Base-by-base conservation (phyloP, 2,113 vertebrate species). In the Narcine bancroftii region DNA sequence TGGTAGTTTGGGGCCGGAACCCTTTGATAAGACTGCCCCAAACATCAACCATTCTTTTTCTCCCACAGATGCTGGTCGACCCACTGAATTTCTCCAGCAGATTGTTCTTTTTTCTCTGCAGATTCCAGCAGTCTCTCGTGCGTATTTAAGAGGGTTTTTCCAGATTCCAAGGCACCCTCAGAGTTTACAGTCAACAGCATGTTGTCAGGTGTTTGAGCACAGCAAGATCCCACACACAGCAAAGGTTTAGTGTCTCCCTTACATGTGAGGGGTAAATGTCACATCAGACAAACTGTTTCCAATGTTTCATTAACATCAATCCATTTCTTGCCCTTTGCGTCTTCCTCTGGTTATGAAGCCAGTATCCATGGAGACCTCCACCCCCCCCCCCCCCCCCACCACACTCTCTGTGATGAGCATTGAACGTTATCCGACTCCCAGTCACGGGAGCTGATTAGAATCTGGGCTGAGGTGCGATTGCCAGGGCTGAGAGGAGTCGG, bases 401-500 rank as follows among this genome's bases (percentile, higher is more conserved):
- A 1, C 50, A 53, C 50, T 66, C 21, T 29, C 24, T 47, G 33
- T 75, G 71, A 9, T 7, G 87, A 19, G 60, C 4, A 19, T 33
- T 26, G 39, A 24, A 91, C 3, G 36, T 39, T 11, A 36, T 6
- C 0, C 2, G 87, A 24, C 21, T 7, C 6, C 24, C 63, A 15
- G 63, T 26, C 89, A 42, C 39, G 36, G 89, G 89, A 42, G 66
- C 71, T 26, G 92, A 85, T 89, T 73, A 79, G 93, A 94, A 94
- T 93, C 94, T 92, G 24, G 93, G 93, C 95, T 94, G 94, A 94
- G 92, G 95, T 19, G 47, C 95, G 92, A 94, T 92, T 81, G 94
- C 94, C 60, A 47, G 94, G 95, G 95, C 95, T 93, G 94, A 93
- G 95, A 95, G 94, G 94, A 95, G 95, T 95, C 94, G 94, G 94